These are phyloP conservation scores for Phoeniculus purpureus DNA, from an alignment of 2,797 vertebrate species.

Conservation along the genomic window DNA sequence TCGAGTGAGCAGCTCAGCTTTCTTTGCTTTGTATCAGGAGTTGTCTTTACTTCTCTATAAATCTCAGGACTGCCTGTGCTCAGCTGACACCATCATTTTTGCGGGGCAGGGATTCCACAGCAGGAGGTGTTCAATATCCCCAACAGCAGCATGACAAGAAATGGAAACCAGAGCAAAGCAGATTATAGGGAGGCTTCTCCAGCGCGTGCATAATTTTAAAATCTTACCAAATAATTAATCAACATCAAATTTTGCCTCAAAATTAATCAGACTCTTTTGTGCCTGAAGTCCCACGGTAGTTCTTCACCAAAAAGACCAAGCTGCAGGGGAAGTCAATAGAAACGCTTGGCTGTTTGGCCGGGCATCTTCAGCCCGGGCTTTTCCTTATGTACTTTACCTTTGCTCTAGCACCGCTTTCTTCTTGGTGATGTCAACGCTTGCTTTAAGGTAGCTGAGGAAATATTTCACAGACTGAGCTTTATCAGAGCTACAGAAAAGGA, in stretches of 20 bases:
- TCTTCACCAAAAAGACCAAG: not conserved
- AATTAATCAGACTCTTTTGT: not conserved
- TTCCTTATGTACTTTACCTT: not conserved
- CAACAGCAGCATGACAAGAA: not conserved
- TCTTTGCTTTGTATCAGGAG: conserved; percentile 40
- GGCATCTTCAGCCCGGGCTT: not conserved
- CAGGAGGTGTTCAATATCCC: conserved; percentile 42
- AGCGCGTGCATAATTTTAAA: not conserved
- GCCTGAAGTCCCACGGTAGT: not conserved
- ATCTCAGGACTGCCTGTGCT: conserved; percentile 16
- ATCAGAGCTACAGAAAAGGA: not conserved
- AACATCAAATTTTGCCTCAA: not conserved
- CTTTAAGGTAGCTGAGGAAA: conserved; percentile 23
- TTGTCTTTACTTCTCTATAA: conserved; percentile 37
- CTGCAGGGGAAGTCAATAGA: not conserved
- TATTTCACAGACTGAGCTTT: not conserved
- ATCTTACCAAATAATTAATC: not conserved
- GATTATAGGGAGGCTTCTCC: not conserved
- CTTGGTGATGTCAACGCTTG: not conserved
- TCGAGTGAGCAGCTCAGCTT: not conserved
- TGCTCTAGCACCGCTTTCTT: not conserved
- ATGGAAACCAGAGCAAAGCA: not conserved
- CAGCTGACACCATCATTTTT: not conserved
- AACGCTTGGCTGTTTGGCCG: not conserved
- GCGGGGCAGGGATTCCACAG: not conserved